Evolutionary conservation across 2,797 vertebrate genomes (phyloP), one percentile per base, ranked within the genome.

Genomic region (Catostomus latipinnis): DNA sequence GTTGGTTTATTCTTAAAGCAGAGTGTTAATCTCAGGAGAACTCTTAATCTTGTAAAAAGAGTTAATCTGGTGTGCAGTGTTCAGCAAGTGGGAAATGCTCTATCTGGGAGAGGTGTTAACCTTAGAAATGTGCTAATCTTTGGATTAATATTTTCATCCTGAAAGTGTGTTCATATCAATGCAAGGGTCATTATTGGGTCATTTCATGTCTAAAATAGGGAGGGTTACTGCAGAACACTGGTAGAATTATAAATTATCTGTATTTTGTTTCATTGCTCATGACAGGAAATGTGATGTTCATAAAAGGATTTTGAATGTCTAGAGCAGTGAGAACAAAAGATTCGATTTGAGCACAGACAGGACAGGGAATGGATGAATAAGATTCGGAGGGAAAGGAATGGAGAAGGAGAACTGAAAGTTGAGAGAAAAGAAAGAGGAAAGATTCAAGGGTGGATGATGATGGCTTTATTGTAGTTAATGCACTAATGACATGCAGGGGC

Each of bases 31-130:
- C 80, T 83, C 52, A 63, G 52, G 65, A 22, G 87, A 86, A 86
- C 12, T 69, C 14, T 71, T 91, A 92, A 92, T 92, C 92, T 90
- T 89, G 82, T 9, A 81, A 90, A 83, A 90, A 83, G 88, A 76
- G 85, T 88, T 91, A 82, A 81, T 68, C 69, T 83, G 45, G 81
- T 71, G 79, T 74, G 63, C 83, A 82, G 74, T 85, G 84, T 86
- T 89, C 85, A 87, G 89, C 81, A 76, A 75, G 71, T 71, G 10
- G 45, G 81, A 85, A 80, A 80, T 68, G 86, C 88, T 86, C 84
- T 86, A 84, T 89, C 89, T 88, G 82, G 85, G 84, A 74, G 85
- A 90, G 83, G 84, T 88, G 87, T 81, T 76, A 87, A 85, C 86
- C 88, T 87, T 80, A 71, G 84, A 87, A 87, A 86, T 52, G 14